Conservation (phyloP, 1,140 invertebrate species). For the Drosophila athabasca region DNA sequence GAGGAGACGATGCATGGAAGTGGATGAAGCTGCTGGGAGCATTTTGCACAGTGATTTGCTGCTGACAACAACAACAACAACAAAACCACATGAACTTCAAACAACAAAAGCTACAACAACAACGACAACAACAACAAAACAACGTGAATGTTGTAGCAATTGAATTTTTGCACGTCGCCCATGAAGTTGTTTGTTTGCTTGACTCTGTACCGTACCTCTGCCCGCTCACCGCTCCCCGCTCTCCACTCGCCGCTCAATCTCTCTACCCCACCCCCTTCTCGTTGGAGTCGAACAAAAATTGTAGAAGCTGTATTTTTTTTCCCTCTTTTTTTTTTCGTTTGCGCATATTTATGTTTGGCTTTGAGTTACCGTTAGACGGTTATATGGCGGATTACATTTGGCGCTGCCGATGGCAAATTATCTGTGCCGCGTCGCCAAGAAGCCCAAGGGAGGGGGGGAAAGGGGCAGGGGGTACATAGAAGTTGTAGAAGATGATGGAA, state of each 20-base stretch:
- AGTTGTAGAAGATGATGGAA: background rate
- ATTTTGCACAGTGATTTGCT: slow-evolving; percentile 62
- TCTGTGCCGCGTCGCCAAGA: slow-evolving; percentile 54
- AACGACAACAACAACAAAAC: slow-evolving; percentile 6
- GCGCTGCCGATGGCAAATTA: slow-evolving; percentile 77
- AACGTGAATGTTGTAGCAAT: slow-evolving; percentile 74
- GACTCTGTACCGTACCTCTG: slow-evolving; percentile 51
- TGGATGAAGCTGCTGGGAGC: slow-evolving; percentile 52
- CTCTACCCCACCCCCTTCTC: slow-evolving; percentile 49
- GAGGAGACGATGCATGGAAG: slow-evolving; percentile 34
- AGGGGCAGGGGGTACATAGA: background rate
- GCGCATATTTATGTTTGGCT: slow-evolving; percentile 77
- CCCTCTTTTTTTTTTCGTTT: slow-evolving; percentile 50
- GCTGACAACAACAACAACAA: slow-evolving; percentile 48
- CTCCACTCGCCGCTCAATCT: background rate
- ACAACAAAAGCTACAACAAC: slow-evolving; percentile 24
- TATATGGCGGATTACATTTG: slow-evolving; percentile 80
- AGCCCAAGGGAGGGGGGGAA: background rate
- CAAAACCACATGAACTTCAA: background rate
- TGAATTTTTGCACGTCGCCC: slow-evolving; percentile 82
- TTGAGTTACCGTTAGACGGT: slow-evolving; percentile 80
- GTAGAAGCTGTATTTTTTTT: slow-evolving; percentile 65
- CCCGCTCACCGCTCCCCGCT: slow-evolving; percentile 14
- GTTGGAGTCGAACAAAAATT: slow-evolving; percentile 62
- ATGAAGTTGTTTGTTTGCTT: slow-evolving; percentile 82